Conservation (phyloP, 1,140 invertebrate species). For the Pemphigus obesinymphae region DNA sequence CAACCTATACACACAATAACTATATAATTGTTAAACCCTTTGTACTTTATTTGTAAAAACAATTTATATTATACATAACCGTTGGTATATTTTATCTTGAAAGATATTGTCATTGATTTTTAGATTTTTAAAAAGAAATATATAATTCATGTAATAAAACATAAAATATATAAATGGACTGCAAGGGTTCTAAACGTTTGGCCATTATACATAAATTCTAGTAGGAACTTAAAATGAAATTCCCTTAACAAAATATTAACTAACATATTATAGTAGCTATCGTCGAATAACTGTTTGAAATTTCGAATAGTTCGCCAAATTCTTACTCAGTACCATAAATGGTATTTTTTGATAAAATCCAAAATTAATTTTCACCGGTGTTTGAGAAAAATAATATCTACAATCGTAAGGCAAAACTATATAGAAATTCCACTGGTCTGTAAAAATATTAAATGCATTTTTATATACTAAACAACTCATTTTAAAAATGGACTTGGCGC, state of each 20-base stretch:
- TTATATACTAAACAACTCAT: neutral
- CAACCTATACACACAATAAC: too few species aligned
- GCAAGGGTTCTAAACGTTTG: neutral
- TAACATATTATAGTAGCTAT: neutral
- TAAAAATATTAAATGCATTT: neutral
- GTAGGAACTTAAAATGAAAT: neutral
- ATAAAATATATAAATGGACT: too few species aligned
- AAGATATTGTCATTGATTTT: too few species aligned
- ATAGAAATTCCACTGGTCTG: neutral
- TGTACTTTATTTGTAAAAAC: too few species aligned
- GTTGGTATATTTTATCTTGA: too few species aligned
- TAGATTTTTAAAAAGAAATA: too few species aligned
- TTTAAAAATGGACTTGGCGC: neutral
- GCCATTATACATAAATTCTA: neutral
- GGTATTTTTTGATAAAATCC: neutral
- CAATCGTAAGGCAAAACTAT: neutral
- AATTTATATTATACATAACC: too few species aligned
- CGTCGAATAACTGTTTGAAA: neutral
- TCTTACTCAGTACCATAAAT: neutral
- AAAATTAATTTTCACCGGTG: neutral
- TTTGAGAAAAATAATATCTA: neutral
- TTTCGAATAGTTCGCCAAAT: neutral
- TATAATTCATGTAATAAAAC: too few species aligned
- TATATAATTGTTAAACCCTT: too few species aligned
- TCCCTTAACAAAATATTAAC: constrained; percentile 4